phyloP scores from a whole-genome alignment of 2,888 invertebrate genomes.

The Apodemia mormo region DNA sequence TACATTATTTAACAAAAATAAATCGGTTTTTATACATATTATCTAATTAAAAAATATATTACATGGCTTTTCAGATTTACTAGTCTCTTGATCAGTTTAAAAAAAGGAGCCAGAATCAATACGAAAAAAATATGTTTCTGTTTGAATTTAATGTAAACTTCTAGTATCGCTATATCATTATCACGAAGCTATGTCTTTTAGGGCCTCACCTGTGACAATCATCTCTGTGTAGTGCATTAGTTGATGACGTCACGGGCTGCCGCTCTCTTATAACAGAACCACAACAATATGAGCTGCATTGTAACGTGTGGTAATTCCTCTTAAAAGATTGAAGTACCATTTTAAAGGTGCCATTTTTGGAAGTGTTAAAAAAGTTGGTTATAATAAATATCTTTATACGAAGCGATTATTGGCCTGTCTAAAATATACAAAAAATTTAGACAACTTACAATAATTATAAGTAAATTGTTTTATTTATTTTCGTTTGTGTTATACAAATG shows the following conservation, averaged over 20 bases:
- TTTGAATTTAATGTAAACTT: conserved; percentile 26
- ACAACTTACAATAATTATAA: no score
- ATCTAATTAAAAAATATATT: no score
- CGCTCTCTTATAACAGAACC: conserved; percentile 38
- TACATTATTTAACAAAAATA: no score
- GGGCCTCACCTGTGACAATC: conserved; percentile 53
- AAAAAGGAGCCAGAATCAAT: no score
- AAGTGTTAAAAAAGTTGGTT: neutral
- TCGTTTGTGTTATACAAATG: neutral
- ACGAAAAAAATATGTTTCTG: neutral
- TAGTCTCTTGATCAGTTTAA: no score
- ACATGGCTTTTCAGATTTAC: no score
- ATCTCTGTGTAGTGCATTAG: conserved; percentile 65
- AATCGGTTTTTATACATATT: no score
- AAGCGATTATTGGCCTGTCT: no score
- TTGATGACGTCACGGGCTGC: conserved; percentile 71
- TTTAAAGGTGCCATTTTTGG: conserved; percentile 44
- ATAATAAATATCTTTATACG: no score
- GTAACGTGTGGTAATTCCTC: conserved; percentile 56
- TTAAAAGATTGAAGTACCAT: conserved; percentile 66
- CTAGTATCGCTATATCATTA: conserved; percentile 38
- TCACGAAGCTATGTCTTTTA: conserved; percentile 30
- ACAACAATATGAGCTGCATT: conserved; percentile 42
- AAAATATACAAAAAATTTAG: no score
- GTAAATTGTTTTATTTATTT: neutral